These are phyloP conservation scores for Casuarius casuarius DNA, from an alignment of 2,113 vertebrate species.

Conservation along the genomic window DNA sequence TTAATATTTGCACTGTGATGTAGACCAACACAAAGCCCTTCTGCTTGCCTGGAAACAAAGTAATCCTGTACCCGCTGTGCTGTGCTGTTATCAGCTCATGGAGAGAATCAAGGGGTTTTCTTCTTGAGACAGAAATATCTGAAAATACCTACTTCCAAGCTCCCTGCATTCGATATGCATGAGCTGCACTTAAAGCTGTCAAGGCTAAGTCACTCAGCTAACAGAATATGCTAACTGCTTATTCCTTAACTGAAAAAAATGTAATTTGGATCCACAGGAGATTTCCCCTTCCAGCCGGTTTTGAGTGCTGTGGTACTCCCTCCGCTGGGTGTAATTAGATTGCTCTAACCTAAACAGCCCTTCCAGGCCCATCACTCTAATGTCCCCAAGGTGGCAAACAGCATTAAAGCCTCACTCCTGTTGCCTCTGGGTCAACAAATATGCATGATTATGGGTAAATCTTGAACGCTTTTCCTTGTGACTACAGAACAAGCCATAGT, in stretches of 20 bases:
- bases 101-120: background rate
- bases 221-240: background rate
- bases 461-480: conserved; percentile 33
- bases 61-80: background rate
- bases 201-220: background rate
- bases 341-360: conserved; percentile 59
- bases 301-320: conserved; percentile 30
- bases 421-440: conserved; percentile 28
- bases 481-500: background rate
- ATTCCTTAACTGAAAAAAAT: background rate
- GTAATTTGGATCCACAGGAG: conserved; percentile 26
- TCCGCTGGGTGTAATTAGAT: conserved; percentile 58
- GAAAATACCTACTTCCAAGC: background rate
- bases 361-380: conserved; percentile 63
- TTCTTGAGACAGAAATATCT: background rate
- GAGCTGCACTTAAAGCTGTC: background rate
- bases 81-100: background rate
- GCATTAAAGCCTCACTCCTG: conserved; percentile 31
- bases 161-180: background rate
- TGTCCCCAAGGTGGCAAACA: conserved; percentile 68
- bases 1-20: background rate
- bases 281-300: conserved; percentile 45
- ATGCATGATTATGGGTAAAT: background rate
- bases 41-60: background rate
- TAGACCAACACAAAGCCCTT: background rate